phyloP scores from a whole-genome alignment of 2,888 invertebrate genomes.

The Ellobium chinense region DNA sequence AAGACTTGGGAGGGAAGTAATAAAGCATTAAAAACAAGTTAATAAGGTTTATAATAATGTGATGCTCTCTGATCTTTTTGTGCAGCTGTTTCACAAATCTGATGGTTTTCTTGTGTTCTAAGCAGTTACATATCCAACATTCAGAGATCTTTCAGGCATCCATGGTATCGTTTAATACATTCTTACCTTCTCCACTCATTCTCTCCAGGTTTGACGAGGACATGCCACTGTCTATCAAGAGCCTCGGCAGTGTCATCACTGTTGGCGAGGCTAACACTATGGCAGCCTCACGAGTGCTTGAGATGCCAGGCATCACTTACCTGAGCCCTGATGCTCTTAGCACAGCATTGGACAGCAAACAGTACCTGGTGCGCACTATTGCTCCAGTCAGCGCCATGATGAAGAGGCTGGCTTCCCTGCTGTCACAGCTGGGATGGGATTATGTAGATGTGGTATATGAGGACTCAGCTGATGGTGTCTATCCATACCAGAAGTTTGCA shows the following conservation, averaged over 20 bases:
- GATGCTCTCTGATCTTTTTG: too few relatives aligned
- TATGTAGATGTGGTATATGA: conserved; percentile 77
- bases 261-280: conserved; percentile 64
- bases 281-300: conserved; percentile 79
- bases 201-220: conserved; percentile 26
- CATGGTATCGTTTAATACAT: too few relatives aligned
- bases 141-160: too few relatives aligned
- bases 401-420: conserved; percentile 71
- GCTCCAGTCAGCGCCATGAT: conserved; percentile 64
- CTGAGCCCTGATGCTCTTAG: conserved; percentile 68
- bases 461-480: neutral
- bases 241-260: conserved; percentile 73
- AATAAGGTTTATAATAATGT: too few relatives aligned
- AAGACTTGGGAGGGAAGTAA: too few relatives aligned
- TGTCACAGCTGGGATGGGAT: conserved; percentile 76
- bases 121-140: too few relatives aligned
- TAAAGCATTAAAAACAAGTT: too few relatives aligned
- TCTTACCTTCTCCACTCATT: too few relatives aligned
- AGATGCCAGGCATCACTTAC: conserved; percentile 81
- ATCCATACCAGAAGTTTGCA: conserved; percentile 14
- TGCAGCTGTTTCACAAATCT: too few relatives aligned
- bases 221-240: conserved; percentile 52
- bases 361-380: conserved; percentile 69
- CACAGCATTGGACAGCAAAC: conserved; percentile 59
- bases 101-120: too few relatives aligned